Evolutionary conservation across 92 coral and sea anemone genomes (phyloP), one percentile per base, ranked within the genome.

Genomic region (Galaxea fascicularis): DNA sequence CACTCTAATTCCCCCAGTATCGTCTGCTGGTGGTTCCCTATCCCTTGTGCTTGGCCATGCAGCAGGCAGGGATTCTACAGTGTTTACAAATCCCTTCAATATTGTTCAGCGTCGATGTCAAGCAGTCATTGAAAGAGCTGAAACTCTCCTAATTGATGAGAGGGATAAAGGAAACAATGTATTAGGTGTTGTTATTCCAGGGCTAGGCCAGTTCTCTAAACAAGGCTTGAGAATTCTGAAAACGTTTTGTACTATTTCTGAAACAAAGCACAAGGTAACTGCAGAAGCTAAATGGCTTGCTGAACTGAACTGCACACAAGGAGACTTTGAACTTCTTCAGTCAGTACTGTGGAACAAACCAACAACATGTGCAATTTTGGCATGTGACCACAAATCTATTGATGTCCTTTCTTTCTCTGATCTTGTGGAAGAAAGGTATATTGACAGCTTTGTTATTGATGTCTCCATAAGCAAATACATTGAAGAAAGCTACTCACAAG

Each of bases 51-150:
- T 18, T 35, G 52, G n/a, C 41, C 41, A 35, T 6, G 41, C 6
- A 35, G 41, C n/a, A 12, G 20, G 12, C 21, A 27, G 17, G 27
- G 71, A 30, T 30, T 27, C n/a, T n/a, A n/a, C 44, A 65, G n/a
- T 65, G 16, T 26, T 65, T 20, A 17, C 39, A 27, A 31, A 65
- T 65, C 71, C 71, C 71, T 65, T 65, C 18, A 27, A 25, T 73
- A 74, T 87, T 49, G 65, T 16, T 45, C 21, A 51, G 91, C 47
- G 58, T 86, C 58, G 15, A 13, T 52, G 58, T 52, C 17, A 10
- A 18, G 10, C 58, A 4, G 20, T 52, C 58, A 7, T 52, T 52
- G 58, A 52, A 14, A 52, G 20, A 13, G 58, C 58, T 52, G 17
- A 18, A 52, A 13, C 12, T 52, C 4, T 52, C 17, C 20, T 52